Conservation (phyloP, 2,113 vertebrate genomes). For the Eublepharis macularius region DNA sequence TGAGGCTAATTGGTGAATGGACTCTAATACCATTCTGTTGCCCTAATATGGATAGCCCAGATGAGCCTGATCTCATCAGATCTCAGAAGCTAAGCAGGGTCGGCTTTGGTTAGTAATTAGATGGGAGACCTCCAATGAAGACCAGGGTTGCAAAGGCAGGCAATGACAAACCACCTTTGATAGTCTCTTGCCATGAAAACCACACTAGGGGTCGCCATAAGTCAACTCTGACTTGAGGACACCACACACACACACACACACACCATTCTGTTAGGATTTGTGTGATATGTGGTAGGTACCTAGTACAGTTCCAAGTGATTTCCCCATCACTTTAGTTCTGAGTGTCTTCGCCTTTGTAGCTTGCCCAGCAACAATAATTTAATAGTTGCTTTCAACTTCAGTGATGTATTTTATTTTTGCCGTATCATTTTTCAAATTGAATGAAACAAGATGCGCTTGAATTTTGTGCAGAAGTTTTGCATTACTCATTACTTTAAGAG, state of each 20-base stretch:
- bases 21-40: not conserved
- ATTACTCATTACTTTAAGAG: not conserved
- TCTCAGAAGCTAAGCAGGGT: too few species aligned
- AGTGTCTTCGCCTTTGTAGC: not conserved
- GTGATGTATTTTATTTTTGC: not conserved
- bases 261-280: not conserved
- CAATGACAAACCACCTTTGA: too few species aligned
- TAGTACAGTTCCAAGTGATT: not conserved
- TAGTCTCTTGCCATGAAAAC: too few species aligned
- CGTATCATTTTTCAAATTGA: not conserved
- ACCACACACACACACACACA: too few species aligned
- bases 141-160: too few species aligned
- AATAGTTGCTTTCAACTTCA: not conserved
- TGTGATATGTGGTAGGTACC: not conserved
- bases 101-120: too few species aligned
- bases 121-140: too few species aligned
- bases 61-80: too few species aligned
- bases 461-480: not conserved
- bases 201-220: too few species aligned
- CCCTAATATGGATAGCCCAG: too few species aligned
- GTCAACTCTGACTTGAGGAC: too few species aligned
- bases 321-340: not conserved
- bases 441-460: not conserved
- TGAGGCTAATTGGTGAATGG: not conserved
- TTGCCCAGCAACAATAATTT: not conserved